These are phyloP conservation scores for Ibycter americanus DNA, from an alignment of 2,797 vertebrate genomes.

Conservation along the genomic window DNA sequence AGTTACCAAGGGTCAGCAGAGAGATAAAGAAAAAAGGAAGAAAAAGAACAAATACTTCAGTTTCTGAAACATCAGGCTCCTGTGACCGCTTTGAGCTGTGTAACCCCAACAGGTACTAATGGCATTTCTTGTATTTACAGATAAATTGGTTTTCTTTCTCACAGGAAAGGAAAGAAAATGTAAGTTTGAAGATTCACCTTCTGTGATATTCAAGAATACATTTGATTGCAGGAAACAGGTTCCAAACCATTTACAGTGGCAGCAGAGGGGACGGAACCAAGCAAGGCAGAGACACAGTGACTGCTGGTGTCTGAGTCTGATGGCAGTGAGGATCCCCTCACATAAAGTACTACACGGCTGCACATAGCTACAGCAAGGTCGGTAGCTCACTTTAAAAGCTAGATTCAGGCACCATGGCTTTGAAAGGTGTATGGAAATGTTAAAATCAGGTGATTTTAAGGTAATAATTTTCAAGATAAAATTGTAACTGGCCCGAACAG, in stretches of 20 bases:
- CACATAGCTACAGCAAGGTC: neutral
- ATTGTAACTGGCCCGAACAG: neutral
- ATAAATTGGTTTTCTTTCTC: neutral
- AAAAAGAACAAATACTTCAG: neutral
- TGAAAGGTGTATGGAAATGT: neutral
- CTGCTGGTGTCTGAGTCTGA: neutral
- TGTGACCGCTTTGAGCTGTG: neutral
- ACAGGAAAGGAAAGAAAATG: neutral
- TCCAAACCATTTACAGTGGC: neutral
- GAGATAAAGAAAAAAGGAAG: neutral
- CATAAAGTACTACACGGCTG: neutral
- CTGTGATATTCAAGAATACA: neutral
- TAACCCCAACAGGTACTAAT: neutral
- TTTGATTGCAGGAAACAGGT: neutral
- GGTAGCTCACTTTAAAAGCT: neutral
- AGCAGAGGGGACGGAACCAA: rapidly evolving
- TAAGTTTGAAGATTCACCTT: neutral
- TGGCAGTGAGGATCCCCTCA: neutral
- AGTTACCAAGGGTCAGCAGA: neutral
- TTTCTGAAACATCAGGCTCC: neutral
- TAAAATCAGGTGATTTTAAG: neutral
- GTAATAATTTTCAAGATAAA: neutral
- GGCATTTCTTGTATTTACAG: neutral
- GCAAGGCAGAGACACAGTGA: neutral
- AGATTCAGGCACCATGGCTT: neutral